Evolutionary conservation across 2,113 vertebrate species (phyloP).

Genomic region (Labrus mixtus): DNA sequence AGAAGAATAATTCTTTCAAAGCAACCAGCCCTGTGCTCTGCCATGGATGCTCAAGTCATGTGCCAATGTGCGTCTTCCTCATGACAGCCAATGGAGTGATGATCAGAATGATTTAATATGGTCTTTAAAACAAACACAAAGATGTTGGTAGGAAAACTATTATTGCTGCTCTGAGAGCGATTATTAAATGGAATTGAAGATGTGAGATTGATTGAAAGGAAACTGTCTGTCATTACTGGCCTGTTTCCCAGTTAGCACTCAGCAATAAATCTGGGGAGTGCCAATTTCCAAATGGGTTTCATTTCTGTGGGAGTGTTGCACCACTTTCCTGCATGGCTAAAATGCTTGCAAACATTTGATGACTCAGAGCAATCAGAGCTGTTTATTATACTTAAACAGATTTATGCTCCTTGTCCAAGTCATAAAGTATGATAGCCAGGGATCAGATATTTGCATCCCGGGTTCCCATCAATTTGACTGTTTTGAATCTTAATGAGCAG

Average conservation of each 20-base stretch:
- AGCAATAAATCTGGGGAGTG: not conserved
- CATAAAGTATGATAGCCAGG: not conserved
- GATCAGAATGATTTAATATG: not conserved
- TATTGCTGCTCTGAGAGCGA: not conserved
- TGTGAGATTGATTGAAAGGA: conserved; percentile 32
- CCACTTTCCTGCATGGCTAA: conserved; percentile 25
- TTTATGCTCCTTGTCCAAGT: not conserved
- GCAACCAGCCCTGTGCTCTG: too few species aligned
- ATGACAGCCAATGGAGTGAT: not conserved
- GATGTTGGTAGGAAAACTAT: not conserved
- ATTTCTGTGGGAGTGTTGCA: conserved; percentile 8
- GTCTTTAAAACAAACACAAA: not conserved
- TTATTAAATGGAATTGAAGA: conserved; percentile 2
- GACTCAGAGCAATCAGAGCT: conserved; percentile 33
- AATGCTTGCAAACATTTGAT: conserved; percentile 20
- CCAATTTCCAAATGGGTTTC: conserved; percentile 37
- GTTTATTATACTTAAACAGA: not conserved
- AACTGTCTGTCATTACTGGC: conserved; percentile 43
- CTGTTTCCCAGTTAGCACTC: conserved; percentile 11
- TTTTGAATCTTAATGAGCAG: too few species aligned
- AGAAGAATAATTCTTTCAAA: too few species aligned
- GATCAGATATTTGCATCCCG: not conserved
- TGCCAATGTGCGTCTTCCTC: not conserved
- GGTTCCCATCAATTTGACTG: too few species aligned
- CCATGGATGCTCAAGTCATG: not conserved